These are phyloP conservation scores for Syritta pipiens DNA, from an alignment of 2,888 invertebrate genomes.

Conservation along the genomic window DNA sequence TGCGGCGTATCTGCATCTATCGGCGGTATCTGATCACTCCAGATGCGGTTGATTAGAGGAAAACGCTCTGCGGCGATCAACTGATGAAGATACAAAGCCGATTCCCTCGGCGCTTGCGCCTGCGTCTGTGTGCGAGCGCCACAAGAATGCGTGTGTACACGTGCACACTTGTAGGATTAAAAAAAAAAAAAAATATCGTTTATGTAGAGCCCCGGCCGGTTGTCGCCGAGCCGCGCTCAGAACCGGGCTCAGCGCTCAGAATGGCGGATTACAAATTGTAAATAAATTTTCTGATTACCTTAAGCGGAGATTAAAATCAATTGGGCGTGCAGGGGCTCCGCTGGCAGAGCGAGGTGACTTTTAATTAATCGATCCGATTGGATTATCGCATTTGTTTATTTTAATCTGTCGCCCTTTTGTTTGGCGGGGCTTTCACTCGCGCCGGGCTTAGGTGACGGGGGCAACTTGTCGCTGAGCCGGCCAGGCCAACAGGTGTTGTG, in stretches of 20 bases:
- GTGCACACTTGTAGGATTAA: constrained; percentile 69
- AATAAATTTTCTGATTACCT: constrained; percentile 68
- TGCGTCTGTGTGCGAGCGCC: constrained; percentile 41
- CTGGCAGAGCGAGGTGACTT: too few species aligned
- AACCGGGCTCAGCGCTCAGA: constrained; percentile 60
- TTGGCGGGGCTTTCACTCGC: too few species aligned
- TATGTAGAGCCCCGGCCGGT: constrained; percentile 28
- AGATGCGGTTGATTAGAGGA: constrained; percentile 63
- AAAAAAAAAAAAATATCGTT: too few species aligned
- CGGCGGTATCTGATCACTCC: constrained; percentile 37
- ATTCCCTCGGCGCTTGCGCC: neutral
- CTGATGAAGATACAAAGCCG: constrained; percentile 42
- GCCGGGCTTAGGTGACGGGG: too few species aligned
- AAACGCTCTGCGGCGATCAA: constrained; percentile 51
- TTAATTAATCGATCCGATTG: too few species aligned
- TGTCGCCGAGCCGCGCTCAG: constrained; percentile 34
- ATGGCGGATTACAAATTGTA: constrained; percentile 67
- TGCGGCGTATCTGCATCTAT: constrained; percentile 23
- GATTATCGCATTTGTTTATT: too few species aligned
- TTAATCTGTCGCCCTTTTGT: too few species aligned
- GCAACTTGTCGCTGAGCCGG: too few species aligned
- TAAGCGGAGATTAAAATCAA: constrained; percentile 67
- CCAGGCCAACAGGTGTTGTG: too few species aligned
- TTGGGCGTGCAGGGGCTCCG: constrained; percentile 51
- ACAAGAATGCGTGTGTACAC: too few species aligned